These are phyloP conservation scores for Sthenelais limicola DNA, from an alignment of 2,888 invertebrate species.

Conservation along the genomic window DNA sequence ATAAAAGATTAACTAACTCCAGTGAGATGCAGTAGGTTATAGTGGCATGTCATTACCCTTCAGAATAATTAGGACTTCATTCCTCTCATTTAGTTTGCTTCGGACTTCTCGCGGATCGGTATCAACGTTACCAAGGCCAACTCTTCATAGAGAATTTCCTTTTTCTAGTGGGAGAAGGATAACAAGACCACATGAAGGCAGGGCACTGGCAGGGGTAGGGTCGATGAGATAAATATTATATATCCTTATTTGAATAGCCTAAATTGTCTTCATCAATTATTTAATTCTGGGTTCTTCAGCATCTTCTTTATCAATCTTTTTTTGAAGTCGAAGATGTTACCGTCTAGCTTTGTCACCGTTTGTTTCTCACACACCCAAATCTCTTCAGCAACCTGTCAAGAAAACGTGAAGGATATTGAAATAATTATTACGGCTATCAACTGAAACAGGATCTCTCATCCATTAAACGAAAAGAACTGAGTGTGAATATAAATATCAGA, in stretches of 20 bases:
- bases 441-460: neutral
- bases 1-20: too few species aligned
- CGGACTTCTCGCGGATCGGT: too few species aligned
- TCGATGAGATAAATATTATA: slow-evolving; percentile 38
- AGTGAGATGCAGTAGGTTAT: too few species aligned
- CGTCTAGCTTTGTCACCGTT: slow-evolving; percentile 96
- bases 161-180: too few species aligned
- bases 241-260: slow-evolving; percentile 5
- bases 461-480: neutral
- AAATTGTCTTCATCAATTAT: slow-evolving; percentile 17
- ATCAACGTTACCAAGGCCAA: too few species aligned
- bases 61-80: too few species aligned
- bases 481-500: too few species aligned
- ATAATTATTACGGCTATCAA: neutral
- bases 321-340: slow-evolving; percentile 96
- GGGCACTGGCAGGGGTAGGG: too few species aligned
- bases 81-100: too few species aligned
- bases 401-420: slow-evolving; percentile 49
- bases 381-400: slow-evolving; percentile 91
- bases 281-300: slow-evolving; percentile 41
- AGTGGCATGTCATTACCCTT: too few species aligned
- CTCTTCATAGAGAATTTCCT: too few species aligned
- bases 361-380: slow-evolving; percentile 99
- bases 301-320: slow-evolving; percentile 84
- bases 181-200: too few species aligned